phyloP scores from a whole-genome alignment of 2,888 invertebrate species.

The Parelbella ahira region DNA sequence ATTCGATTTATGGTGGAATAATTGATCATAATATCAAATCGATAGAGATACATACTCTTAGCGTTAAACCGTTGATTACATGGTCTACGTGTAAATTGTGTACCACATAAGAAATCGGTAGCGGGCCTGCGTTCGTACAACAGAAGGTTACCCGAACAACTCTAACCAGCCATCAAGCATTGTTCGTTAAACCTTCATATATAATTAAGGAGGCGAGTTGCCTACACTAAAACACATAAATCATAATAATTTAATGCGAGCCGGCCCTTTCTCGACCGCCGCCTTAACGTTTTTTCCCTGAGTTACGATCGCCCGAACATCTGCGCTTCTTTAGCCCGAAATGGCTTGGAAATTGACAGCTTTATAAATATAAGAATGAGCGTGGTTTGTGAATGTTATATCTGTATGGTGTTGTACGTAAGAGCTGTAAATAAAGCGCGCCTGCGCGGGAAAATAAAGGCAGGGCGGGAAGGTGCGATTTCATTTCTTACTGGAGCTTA shows the following conservation, averaged over 20 bases:
- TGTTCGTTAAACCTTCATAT: constrained; percentile 68
- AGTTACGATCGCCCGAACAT: constrained; percentile 59
- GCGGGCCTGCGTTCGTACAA: constrained; percentile 8
- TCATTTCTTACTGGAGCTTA: too few relatives aligned
- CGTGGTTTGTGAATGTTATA: constrained; percentile 33
- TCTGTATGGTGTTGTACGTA: constrained; percentile 46
- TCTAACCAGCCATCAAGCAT: constrained; percentile 38
- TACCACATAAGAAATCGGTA: too few relatives aligned
- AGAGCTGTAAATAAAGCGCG: constrained; percentile 45
- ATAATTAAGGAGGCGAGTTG: constrained; percentile 68
- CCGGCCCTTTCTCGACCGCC: constrained; percentile 57
- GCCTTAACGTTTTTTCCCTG: constrained; percentile 44
- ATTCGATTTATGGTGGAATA: too few relatives aligned
- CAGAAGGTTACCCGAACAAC: constrained; percentile 14
- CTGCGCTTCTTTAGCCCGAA: constrained; percentile 60
- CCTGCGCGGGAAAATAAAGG: too few relatives aligned
- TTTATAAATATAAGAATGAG: constrained; percentile 60
- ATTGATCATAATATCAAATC: too few relatives aligned
- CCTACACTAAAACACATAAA: constrained; percentile 73
- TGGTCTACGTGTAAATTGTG: too few relatives aligned
- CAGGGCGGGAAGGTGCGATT: constrained; percentile 4
- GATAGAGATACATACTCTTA: too few relatives aligned
- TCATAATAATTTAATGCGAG: constrained; percentile 77
- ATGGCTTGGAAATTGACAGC: constrained; percentile 65
- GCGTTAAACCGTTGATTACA: too few relatives aligned